Percentiles rank a stretch among this genome's conserved stretches.
These are phyloP conservation scores for Deroplatys truncata DNA, from an alignment of 2,888 invertebrate genomes.

Conservation along the genomic window DNA sequence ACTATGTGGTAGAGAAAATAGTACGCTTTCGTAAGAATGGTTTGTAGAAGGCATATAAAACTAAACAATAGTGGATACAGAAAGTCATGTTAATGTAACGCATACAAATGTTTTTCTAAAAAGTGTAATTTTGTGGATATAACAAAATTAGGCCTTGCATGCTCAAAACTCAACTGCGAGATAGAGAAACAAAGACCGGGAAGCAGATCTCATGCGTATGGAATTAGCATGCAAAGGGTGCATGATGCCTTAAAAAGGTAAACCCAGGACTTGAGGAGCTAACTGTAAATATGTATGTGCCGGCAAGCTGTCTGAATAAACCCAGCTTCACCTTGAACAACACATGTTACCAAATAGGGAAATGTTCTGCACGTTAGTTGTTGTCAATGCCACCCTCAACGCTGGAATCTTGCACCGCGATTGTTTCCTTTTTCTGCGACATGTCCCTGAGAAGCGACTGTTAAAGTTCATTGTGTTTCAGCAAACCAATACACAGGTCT, in stretches of 20 bases:
- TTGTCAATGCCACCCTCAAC: not conserved
- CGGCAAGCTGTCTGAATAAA: not conserved
- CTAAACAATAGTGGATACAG: no score
- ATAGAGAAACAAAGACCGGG: no score
- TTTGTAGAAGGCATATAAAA: no score
- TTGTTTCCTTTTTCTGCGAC: not conserved
- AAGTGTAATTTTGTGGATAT: no score
- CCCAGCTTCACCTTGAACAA: not conserved
- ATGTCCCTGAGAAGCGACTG: not conserved
- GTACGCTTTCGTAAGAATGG: no score
- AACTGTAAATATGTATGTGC: not conserved
- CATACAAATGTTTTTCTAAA: no score
- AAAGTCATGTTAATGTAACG: no score
- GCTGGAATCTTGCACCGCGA: not conserved
- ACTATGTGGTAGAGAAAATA: no score
- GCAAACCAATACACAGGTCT: not conserved
- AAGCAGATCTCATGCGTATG: no score
- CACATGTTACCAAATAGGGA: not conserved
- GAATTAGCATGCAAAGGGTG: not conserved
- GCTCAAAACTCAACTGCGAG: no score
- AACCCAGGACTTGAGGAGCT: not conserved
- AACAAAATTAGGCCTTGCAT: no score
- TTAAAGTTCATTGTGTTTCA: not conserved
- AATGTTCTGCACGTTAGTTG: not conserved
- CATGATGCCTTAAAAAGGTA: not conserved